Conservation (phyloP, 2,797 vertebrate species). For the Lepilemur septentrionalis region DNA sequence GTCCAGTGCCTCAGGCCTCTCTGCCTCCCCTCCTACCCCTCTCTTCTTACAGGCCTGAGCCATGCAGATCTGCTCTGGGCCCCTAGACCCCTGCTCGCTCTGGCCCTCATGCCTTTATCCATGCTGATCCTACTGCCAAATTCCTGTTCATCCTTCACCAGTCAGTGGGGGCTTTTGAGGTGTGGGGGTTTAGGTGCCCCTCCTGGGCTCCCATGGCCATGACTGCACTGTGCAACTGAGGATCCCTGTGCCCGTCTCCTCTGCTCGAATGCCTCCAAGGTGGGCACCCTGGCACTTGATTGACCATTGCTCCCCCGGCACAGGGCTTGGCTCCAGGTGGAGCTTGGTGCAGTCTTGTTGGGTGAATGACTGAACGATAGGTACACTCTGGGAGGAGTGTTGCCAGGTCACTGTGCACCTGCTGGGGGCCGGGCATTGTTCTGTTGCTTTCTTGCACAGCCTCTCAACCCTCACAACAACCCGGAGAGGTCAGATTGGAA, state of each 20-base stretch:
- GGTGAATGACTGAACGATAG: not conserved
- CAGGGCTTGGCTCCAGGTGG: not conserved
- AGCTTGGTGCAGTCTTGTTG: not conserved
- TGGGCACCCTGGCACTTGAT: not conserved
- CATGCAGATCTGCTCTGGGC: not conserved
- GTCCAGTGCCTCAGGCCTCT: not conserved
- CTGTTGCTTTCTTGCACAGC: too few relatives aligned
- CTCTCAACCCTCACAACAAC: not conserved
- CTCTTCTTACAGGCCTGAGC: not conserved
- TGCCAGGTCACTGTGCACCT: accelerated
- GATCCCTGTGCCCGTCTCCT: not conserved
- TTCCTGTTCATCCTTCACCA: not conserved
- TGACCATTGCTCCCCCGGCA: not conserved
- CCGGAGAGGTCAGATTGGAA: not conserved
- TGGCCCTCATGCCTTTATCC: not conserved
- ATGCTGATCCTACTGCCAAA: not conserved
- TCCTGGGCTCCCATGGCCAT: not conserved
- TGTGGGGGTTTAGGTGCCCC: not conserved
- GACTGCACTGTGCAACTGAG: not conserved
- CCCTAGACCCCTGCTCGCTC: too few relatives aligned
- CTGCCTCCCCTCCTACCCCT: not conserved
- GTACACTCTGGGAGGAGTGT: not conserved
- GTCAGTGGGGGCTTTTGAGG: not conserved
- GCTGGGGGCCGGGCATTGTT: not conserved
- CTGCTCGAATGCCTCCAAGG: not conserved